Evolutionary conservation across 2,888 invertebrate species (phyloP).

Genomic region (Eurois occulta): DNA sequence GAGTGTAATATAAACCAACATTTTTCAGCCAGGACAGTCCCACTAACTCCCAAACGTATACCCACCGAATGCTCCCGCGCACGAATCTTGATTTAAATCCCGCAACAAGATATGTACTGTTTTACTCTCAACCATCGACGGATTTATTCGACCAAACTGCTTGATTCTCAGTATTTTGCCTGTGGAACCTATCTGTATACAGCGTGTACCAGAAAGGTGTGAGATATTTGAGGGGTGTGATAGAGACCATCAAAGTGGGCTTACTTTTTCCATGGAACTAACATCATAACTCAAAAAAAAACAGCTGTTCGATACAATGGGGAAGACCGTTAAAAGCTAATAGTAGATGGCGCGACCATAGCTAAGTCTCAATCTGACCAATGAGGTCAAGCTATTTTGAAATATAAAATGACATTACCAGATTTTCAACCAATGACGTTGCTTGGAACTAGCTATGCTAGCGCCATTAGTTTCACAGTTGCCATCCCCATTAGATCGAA

Average conservation of each 20-base stretch:
- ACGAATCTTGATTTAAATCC: constrained; percentile 85
- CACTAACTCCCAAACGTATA: constrained; percentile 46
- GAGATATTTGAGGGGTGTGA: no score
- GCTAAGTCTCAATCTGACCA: no score
- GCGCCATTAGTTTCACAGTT: no score
- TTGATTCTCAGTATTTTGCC: constrained; percentile 81
- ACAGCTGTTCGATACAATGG: not conserved
- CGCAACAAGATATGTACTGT: constrained; percentile 87
- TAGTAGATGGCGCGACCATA: no score
- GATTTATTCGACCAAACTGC: constrained; percentile 85
- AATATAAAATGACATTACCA: no score
- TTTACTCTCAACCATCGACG: constrained; percentile 81
- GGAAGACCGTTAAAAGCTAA: no score
- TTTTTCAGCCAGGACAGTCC: constrained; percentile 5
- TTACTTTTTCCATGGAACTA: not conserved
- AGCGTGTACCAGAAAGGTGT: not conserved
- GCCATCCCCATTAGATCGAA: no score
- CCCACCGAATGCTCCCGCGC: constrained; percentile 76
- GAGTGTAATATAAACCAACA: no score
- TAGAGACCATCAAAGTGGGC: not conserved
- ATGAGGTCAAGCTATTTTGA: no score
- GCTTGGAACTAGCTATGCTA: no score
- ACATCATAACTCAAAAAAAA: not conserved
- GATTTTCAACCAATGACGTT: no score
- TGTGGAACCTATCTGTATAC: constrained; percentile 69